Base-by-base conservation (phyloP, 2,888 invertebrate genomes). In the Hydrotaea cyrtoneurina region DNA sequence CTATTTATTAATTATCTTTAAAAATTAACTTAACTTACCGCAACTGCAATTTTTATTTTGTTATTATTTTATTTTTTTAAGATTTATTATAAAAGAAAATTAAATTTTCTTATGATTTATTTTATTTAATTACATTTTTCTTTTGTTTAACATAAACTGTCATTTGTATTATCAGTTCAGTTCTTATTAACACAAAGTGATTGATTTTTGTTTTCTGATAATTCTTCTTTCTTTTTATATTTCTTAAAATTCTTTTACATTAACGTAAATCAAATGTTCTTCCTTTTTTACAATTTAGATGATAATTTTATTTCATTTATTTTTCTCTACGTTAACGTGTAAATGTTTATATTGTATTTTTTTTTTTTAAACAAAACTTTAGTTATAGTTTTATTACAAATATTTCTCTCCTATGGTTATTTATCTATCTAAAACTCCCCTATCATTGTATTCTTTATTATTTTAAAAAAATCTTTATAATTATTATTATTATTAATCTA, bases 161-260 rank as follows among this genome's bases (percentile, higher is more conserved):
- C 23, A 53, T 74, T 71, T 36, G 36, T 36, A 36, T 77, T 66
- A 36, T 78, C 66, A 43, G 43, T 43, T 46, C 19, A 62, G 2
- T 78, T 72, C 46, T 71, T 26, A 59, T 78, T 80, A 83, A 86
- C 80, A 80, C 83, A 76, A 83, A 78, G 79, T 86, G 86, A 78
- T 85, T 55, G 46, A 62, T 66, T 78, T 64, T 55, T 83, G 21
- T 74, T 62, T 69, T 13, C 80, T 82, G 77, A 80, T 76, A 79
- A 71, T 80, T 80, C 55, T 85, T 74, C 81, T 82, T 78, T 31
- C 2, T 31, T 31, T 31, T 85, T 82, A 80, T 82, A 81, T 59
- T 72, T 77, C 75, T 69, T 69, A 46, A 71, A 57, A 53, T 73
- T 31, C 62, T 13, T 39, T 39, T 13, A 64, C n/a, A n/a, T n/a